phyloP scores from a whole-genome alignment of 2,113 vertebrate genomes.

The Chauna torquata region DNA sequence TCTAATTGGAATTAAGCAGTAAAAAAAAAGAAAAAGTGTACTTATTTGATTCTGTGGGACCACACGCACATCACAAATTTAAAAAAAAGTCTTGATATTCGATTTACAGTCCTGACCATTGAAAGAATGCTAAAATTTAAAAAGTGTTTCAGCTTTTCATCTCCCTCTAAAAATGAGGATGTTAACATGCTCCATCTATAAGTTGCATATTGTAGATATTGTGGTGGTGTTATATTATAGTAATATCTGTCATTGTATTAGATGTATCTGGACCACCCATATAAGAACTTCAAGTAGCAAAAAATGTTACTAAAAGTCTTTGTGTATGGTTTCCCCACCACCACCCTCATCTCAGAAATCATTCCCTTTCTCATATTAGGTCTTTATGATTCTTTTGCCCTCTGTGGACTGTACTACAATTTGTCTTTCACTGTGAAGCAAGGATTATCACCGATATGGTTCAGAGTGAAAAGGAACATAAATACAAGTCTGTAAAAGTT shows the following conservation, averaged over 20 bases:
- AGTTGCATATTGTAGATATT: neutral
- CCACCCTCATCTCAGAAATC: neutral
- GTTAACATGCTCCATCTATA: neutral
- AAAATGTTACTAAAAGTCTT: neutral
- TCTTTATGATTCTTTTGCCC: slow-evolving; percentile 47
- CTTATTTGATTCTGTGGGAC: neutral
- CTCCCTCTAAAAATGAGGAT: neutral
- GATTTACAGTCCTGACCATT: neutral
- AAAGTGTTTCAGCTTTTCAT: neutral
- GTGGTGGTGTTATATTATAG: neutral
- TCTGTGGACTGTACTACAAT: slow-evolving; percentile 40
- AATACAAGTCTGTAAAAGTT: slow-evolving; percentile 31
- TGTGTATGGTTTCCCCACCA: neutral
- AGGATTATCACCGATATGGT: neutral
- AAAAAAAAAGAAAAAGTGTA: neutral
- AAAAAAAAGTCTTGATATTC: neutral
- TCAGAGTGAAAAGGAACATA: slow-evolving; percentile 3
- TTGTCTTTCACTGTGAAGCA: slow-evolving; percentile 53
- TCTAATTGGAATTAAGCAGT: neutral
- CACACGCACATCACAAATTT: rapidly evolving
- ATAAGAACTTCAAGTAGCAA: neutral
- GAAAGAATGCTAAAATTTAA: neutral
- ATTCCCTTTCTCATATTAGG: slow-evolving; percentile 28
- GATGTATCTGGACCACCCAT: neutral
- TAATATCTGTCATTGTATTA: neutral